Conservation (phyloP, 2,888 invertebrate genomes). For the Mesorhabditis belari region DNA sequence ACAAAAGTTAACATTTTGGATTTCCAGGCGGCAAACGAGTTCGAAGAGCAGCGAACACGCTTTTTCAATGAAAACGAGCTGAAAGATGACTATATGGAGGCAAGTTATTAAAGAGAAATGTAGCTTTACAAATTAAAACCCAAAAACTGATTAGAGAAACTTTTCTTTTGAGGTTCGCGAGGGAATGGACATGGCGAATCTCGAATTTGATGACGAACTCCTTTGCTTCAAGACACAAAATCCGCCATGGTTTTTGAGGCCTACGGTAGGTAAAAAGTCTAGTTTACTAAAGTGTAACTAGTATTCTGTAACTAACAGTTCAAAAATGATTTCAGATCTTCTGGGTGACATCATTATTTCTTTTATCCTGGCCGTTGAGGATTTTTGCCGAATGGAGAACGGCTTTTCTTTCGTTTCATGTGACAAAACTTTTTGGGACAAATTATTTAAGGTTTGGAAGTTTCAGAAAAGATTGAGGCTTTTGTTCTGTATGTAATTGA, state of each 20-base stretch:
- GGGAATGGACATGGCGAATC: conserved; percentile 66
- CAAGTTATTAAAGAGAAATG: conserved; percentile 57
- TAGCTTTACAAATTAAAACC: background rate
- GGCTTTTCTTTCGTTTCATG: conserved; percentile 74
- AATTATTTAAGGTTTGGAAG: conserved; percentile 55
- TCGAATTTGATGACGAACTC: conserved; percentile 22
- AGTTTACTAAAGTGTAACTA: background rate
- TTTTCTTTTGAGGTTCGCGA: conserved; percentile 57
- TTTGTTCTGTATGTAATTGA: background rate
- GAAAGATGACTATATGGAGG: conserved; percentile 78
- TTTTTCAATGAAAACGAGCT: conserved; percentile 75
- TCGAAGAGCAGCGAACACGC: conserved; percentile 72
- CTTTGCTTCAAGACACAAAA: conserved; percentile 21
- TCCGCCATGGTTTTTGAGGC: conserved; percentile 17
- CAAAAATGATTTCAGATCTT: conserved; percentile 60
- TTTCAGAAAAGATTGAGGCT: no score
- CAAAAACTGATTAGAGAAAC: no score
- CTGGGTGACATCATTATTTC: conserved; percentile 69
- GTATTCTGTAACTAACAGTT: conserved; percentile 29
- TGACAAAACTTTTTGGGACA: conserved; percentile 62
- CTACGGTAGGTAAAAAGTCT: background rate
- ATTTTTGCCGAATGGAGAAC: conserved; percentile 74
- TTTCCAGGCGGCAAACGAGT: conserved; percentile 61
- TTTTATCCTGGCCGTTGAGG: conserved; percentile 74
- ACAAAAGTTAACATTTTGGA: background rate